phyloP scores from a whole-genome alignment of 2,888 invertebrate genomes.

The Drosophila bunnanda region DNA sequence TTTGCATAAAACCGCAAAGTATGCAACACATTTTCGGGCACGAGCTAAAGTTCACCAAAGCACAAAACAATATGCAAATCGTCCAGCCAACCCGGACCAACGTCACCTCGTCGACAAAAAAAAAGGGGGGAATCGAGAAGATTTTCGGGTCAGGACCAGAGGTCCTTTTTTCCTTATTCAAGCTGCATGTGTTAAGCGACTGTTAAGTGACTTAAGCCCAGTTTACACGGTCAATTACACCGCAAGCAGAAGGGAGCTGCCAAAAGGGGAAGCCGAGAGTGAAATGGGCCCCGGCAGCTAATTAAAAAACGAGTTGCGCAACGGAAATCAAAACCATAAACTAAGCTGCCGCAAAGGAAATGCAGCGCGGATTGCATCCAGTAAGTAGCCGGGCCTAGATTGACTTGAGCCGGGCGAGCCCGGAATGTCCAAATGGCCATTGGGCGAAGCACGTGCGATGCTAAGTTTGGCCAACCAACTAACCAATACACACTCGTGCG shows the following conservation, averaged over 20 bases:
- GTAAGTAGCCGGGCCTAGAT: conserved; percentile 24
- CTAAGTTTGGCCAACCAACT: conserved; percentile 45
- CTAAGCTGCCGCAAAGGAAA: conserved; percentile 34
- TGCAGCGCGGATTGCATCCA: conserved; percentile 20
- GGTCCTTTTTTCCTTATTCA: conserved; percentile 10
- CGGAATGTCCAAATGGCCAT: conserved; percentile 38
- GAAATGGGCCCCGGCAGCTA: conserved; percentile 46
- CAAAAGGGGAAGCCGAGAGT: conserved; percentile 7
- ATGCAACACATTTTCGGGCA: conserved; percentile 68
- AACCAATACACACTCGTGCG: conserved; percentile 42
- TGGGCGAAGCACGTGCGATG: conserved; percentile 62
- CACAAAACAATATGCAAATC: conserved; percentile 56
- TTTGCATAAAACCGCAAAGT: conserved; percentile 75
- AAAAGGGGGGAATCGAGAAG: conserved; percentile 23
- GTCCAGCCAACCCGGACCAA: conserved; percentile 17
- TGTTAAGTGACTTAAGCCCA: conserved; percentile 68
- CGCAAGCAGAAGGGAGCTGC: conserved; percentile 13
- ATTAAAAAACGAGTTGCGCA: conserved; percentile 54
- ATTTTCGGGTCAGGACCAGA: conserved; percentile 60
- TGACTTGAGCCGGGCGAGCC: conserved; percentile 40
- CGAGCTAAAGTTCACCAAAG: conserved; percentile 55
- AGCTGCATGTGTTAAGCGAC: conserved; percentile 64
- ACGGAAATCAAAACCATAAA: conserved; percentile 60
- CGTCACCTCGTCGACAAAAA: conserved; percentile 2
- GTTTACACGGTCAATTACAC: conserved; percentile 65